A percentile compares a stretch with the other conserved stretches of the same genome.
These are phyloP conservation scores for Nephrotoma guestfalica DNA, from an alignment of 2,888 invertebrate species.

Conservation along the genomic window DNA sequence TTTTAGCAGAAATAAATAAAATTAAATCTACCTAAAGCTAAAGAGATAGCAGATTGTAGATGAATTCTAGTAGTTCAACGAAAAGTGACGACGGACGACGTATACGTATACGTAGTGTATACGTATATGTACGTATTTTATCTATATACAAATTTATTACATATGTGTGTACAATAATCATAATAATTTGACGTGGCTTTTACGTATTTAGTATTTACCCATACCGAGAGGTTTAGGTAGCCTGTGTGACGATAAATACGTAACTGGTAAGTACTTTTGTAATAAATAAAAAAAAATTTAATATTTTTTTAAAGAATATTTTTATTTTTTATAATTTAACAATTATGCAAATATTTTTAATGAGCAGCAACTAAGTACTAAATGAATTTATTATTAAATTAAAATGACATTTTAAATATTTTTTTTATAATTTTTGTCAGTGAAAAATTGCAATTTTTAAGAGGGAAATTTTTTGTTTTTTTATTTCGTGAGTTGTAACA, in stretches of 20 bases:
- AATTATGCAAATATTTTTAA: neutral
- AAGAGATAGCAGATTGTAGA: neutral
- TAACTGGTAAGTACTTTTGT: conserved; percentile 75
- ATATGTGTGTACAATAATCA: neutral
- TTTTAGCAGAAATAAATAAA: neutral
- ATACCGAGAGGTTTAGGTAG: conserved; percentile 68
- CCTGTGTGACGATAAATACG: conserved; percentile 91
- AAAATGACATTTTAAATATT: neutral
- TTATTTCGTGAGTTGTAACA: neutral
- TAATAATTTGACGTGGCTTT: conserved; percentile 67
- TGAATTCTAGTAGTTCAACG: neutral
- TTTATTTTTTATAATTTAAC: neutral
- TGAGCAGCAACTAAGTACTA: neutral
- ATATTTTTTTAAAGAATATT: conserved; percentile 28
- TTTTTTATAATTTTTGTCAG: neutral
- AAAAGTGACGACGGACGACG: neutral
- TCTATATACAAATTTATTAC: neutral
- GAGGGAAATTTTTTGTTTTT: neutral
- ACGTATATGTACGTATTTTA: neutral
- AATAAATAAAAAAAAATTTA: conserved; percentile 28
- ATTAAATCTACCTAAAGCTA: neutral
- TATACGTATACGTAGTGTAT: neutral
- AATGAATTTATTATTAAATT: neutral
- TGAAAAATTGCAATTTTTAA: neutral
- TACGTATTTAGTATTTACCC: conserved; percentile 67